Evolutionary conservation across 2,113 vertebrate genomes (phyloP), one percentile per base, ranked within the genome.

Genomic region (Epinephelus lanceolatus): DNA sequence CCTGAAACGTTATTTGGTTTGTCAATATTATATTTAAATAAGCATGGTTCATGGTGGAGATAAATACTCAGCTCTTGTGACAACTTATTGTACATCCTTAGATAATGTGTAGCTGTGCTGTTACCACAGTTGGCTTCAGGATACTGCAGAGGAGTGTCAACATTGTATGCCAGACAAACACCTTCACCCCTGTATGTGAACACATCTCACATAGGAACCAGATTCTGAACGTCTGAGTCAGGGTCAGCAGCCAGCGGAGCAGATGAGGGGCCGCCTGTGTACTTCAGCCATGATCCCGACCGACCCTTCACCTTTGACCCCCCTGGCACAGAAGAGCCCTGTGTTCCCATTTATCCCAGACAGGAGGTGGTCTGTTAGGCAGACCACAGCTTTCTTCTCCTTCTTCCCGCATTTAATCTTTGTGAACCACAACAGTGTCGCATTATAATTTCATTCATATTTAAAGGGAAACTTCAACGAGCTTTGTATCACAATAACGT

Each of bases 161-260:
- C 67, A 42, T 3, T 55, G 53, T 7, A 60, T 25, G 55, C 47
- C 52, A 27, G 74, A 84, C 19, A 11, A 86, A 83, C 80, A 71
- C 86, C 80, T 85, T 91, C 86, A 60, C 83, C 18, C 67, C 71
- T 80, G 59, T 14, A 18, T 85, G 90, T 62, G 87, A 91, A 90
- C 78, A 89, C 73, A 88, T 93, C 89, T 84, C 92, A 90, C 87
- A 76, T 85, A 84, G 86, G 83, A 86, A 83, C 78, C 85, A 93
- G 81, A 93, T 94, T 94, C 89, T 92, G 71, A 88, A 67, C 3
- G 63, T 90, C 71, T 82, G 51, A 72, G 85, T 88, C 76, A 55
- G 78, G 88, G 94, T 91, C 86, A 90, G 52, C 66, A 85, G 86
- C 53, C 60, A 27, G 49, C 40, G 0, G 71, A 55, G 75, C 30